Evolutionary conservation across 2,888 invertebrate species (phyloP).

Genomic region (Galerucella nymphaeae): DNA sequence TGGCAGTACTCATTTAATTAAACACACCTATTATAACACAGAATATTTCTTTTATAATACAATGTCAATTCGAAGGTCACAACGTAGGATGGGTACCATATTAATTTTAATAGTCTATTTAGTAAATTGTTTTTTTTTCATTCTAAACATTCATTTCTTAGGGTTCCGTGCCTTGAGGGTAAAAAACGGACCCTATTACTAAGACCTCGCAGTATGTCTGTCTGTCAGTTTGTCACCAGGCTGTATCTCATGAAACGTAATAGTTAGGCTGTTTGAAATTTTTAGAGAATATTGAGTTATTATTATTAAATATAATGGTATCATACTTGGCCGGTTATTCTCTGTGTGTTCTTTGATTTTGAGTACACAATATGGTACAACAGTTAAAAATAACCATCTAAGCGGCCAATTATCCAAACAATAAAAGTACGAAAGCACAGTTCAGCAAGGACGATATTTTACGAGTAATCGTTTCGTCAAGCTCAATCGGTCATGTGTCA

Average conservation of each 20-base stretch:
- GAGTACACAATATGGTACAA: not conserved
- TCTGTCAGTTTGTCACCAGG: not conserved
- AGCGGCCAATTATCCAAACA: not conserved
- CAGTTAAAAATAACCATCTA: not conserved
- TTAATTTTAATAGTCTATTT: not conserved
- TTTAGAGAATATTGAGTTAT: not conserved
- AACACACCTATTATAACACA: too few species aligned
- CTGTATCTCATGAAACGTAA: too few species aligned
- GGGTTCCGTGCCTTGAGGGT: too few species aligned
- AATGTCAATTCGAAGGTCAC: not conserved
- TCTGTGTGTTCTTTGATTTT: too few species aligned
- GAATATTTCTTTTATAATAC: not conserved
- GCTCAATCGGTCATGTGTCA: slow-evolving; percentile 25
- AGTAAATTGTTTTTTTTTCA: too few species aligned
- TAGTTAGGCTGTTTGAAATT: not conserved
- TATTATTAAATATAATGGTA: not conserved
- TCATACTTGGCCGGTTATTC: too few species aligned
- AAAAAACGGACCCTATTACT: too few species aligned
- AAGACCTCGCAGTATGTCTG: too few species aligned
- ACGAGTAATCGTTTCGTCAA: slow-evolving; percentile 16
- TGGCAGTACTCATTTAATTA: not conserved
- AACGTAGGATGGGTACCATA: not conserved
- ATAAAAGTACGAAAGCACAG: not conserved
- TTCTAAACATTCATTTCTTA: too few species aligned
- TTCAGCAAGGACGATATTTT: slow-evolving; percentile 17